A percentile compares a stretch with the other conserved stretches of the same genome.
Conservation (phyloP, 2,888 invertebrate species). For the Thyatira batis region DNA sequence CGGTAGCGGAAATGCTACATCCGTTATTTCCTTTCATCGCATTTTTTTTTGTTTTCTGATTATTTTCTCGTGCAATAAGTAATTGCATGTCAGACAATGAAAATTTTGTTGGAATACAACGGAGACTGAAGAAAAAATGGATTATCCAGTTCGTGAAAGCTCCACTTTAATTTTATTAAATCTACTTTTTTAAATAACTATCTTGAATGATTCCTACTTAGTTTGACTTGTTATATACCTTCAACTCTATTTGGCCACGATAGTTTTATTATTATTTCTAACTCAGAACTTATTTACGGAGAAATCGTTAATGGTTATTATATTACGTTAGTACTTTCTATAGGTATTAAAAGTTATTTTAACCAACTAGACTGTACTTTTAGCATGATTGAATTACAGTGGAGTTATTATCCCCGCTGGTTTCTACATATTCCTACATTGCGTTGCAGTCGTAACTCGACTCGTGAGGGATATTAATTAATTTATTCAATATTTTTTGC, state of each 20-base stretch:
- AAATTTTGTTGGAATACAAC: background rate
- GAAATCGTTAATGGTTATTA: too few species aligned
- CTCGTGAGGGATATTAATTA: slow-evolving; percentile 6
- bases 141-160: background rate
- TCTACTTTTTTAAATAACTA: background rate
- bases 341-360: too few species aligned
- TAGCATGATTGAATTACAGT: too few species aligned
- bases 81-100: background rate
- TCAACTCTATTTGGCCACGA: background rate
- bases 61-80: background rate
- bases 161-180: background rate
- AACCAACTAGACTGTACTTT: too few species aligned
- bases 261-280: background rate
- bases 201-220: background rate
- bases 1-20: background rate
- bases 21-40: background rate
- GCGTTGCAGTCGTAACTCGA: background rate
- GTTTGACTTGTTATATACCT: too few species aligned
- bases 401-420: too few species aligned
- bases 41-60: background rate
- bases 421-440: background rate
- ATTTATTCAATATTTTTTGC: slow-evolving; percentile 1
- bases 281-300: background rate
- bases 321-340: too few species aligned
- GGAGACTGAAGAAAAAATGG: background rate